Evolutionary conservation across 2,888 invertebrate species (phyloP).

Genomic region (Sinopyrophorus schimmeli): DNA sequence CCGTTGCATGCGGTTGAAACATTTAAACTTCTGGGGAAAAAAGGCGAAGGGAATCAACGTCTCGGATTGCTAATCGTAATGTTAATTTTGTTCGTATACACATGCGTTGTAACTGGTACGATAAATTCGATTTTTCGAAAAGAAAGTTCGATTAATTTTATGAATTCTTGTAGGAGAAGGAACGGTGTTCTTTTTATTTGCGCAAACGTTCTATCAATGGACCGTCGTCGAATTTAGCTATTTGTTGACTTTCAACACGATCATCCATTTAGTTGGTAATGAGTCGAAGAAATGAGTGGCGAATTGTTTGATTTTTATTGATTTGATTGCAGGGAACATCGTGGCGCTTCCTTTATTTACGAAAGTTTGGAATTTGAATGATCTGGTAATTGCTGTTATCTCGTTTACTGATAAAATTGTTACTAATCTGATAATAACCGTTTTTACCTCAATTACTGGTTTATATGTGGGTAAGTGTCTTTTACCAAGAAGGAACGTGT

Average conservation of each 20-base stretch:
- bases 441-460: slow-evolving; percentile 44
- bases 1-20: slow-evolving; percentile 46
- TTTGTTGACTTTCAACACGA: slow-evolving; percentile 61
- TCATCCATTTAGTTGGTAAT: slow-evolving; percentile 61
- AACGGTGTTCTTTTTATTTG: slow-evolving; percentile 63
- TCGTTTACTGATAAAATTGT: slow-evolving; percentile 54
- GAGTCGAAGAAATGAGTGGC: not conserved
- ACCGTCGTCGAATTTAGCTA: slow-evolving; percentile 63
- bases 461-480: slow-evolving; percentile 51
- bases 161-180: slow-evolving; percentile 58
- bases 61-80: slow-evolving; percentile 43
- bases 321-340: slow-evolving; percentile 16
- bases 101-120: slow-evolving; percentile 43
- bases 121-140: not conserved
- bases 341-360: slow-evolving; percentile 46
- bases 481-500: too few species aligned
- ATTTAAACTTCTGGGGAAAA: slow-evolving; percentile 36
- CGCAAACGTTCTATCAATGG: slow-evolving; percentile 63
- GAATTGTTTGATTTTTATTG: slow-evolving; percentile 13
- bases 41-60: slow-evolving; percentile 43
- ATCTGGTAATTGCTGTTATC: slow-evolving; percentile 49
- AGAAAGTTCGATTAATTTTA: not conserved
- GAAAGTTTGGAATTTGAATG: slow-evolving; percentile 48
- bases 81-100: slow-evolving; percentile 21
- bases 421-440: slow-evolving; percentile 50